A percentile compares a stretch with the other conserved stretches of the same genome.
Evolutionary conservation across 2,888 invertebrate species (phyloP).

Genomic region (Mechanitis mazaeus): DNA sequence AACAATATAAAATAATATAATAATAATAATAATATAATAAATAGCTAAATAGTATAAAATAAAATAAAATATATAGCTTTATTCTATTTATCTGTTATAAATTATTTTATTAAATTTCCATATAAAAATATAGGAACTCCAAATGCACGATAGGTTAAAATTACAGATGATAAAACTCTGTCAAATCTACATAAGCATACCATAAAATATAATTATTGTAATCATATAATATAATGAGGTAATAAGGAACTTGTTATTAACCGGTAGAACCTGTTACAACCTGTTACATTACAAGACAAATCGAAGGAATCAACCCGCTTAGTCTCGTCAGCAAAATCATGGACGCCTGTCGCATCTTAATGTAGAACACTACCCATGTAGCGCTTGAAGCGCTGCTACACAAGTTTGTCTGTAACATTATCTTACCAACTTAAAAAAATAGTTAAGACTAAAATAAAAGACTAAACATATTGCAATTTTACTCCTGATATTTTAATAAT

Average conservation of each 20-base stretch:
- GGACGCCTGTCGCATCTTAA: constrained; percentile 32
- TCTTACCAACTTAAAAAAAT: no score
- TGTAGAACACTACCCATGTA: constrained; percentile 7
- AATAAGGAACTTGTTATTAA: constrained; percentile 25
- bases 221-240: constrained; percentile 5
- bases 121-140: no score
- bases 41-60: no score
- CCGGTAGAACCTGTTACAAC: constrained; percentile 33
- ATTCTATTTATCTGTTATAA: neutral
- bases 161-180: neutral
- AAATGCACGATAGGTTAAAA: no score
- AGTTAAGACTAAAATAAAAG: no score
- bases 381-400: neutral
- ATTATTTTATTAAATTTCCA: no score
- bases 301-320: constrained; percentile 34
- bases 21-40: no score
- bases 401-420: neutral
- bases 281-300: constrained; percentile 38
- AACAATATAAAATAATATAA: no score
- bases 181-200: neutral
- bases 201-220: constrained; percentile 1
- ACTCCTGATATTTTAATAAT: no score
- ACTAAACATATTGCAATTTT: no score
- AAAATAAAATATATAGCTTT: neutral
- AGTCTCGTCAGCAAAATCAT: constrained; percentile 33